phyloP scores from a whole-genome alignment of 2,888 invertebrate species.

The Homarus gammarus region DNA sequence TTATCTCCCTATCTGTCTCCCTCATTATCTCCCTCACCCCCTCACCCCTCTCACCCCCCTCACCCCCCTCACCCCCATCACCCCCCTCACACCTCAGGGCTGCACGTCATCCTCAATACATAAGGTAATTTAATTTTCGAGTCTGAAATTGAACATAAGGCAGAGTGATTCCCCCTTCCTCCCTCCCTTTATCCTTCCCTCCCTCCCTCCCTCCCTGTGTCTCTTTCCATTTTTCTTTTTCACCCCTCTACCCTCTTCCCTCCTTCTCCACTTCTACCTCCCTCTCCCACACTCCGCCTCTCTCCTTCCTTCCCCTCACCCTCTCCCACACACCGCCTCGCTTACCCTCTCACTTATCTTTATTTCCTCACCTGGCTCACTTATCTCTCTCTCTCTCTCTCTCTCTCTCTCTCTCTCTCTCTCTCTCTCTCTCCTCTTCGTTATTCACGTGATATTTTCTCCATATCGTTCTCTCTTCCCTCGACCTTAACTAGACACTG shows the following conservation, averaged over 20 bases:
- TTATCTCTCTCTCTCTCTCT: background rate
- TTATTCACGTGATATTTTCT: no score
- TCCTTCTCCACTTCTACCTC: background rate
- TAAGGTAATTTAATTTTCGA: no score
- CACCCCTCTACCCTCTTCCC: background rate
- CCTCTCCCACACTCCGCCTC: background rate
- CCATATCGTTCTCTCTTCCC: no score
- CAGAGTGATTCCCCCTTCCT: background rate
- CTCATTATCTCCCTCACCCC: background rate
- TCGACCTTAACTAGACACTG: no score
- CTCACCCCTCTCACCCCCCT: background rate
- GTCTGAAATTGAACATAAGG: no score
- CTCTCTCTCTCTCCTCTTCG: no score
- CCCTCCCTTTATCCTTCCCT: background rate
- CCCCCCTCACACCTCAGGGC: no score
- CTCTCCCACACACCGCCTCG: background rate
- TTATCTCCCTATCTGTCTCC: background rate
- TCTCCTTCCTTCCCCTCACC: background rate
- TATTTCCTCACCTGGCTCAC: background rate
- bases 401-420: no score
- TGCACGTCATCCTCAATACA: no score
- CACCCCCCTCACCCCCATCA: no score
- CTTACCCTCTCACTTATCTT: background rate
- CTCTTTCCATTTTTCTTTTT: background rate
- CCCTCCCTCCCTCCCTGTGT: background rate